A percentile compares a stretch with the other conserved stretches of the same genome.
Evolutionary conservation across 2,888 invertebrate genomes (phyloP).

Genomic region (Xestia rhomboidea): DNA sequence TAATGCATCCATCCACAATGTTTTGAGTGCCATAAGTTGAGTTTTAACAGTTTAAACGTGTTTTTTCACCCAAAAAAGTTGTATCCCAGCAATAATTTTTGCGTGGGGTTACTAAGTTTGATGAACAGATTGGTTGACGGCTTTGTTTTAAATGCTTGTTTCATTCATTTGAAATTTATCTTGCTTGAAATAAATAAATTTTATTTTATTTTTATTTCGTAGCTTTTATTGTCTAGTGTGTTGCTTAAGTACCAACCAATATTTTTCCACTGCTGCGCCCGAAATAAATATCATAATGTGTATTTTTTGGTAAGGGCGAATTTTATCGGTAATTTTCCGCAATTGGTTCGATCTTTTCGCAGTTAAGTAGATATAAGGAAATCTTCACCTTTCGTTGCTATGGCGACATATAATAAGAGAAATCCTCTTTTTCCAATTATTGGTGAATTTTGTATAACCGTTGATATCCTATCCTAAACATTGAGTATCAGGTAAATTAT

Average conservation of each 20-base stretch:
- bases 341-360: not conserved
- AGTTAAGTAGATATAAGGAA: not conserved
- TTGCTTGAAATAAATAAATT: too few relatives aligned
- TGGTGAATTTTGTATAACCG: not conserved
- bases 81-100: too few relatives aligned
- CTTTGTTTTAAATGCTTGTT: too few relatives aligned
- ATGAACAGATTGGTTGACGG: too few relatives aligned
- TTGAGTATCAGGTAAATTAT: not conserved
- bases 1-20: too few relatives aligned
- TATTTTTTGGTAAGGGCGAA: not conserved
- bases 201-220: not conserved
- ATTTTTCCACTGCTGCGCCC: not conserved
- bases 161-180: too few relatives aligned
- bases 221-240: not conserved
- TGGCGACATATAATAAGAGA: not conserved
- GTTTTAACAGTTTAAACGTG: too few relatives aligned
- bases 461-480: not conserved
- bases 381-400: slow-evolving; percentile 18
- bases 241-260: not conserved
- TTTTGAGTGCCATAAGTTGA: too few relatives aligned
- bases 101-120: too few relatives aligned
- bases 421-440: not conserved
- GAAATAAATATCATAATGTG: not conserved
- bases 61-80: too few relatives aligned
- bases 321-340: not conserved